These are phyloP conservation scores for Brenthis daphne DNA, from an alignment of 2,888 invertebrate genomes.

Conservation along the genomic window DNA sequence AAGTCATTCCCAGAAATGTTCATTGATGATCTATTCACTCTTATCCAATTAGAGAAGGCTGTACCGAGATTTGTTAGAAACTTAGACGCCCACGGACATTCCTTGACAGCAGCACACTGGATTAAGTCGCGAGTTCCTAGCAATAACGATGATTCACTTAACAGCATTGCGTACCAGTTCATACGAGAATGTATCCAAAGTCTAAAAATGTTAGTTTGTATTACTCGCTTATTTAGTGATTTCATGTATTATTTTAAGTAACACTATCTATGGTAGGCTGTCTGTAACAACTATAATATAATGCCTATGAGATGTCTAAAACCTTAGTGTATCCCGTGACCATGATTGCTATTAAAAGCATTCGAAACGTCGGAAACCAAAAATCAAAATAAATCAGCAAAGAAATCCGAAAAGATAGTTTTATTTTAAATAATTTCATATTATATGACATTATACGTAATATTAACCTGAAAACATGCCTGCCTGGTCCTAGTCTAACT, in stretches of 20 bases:
- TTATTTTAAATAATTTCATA: too few species aligned
- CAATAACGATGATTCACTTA: constrained; percentile 62
- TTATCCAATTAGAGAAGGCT: constrained; percentile 61
- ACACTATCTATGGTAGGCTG: neutral
- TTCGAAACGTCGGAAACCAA: too few species aligned
- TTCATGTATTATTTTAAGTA: neutral
- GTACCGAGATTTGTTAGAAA: constrained; percentile 58
- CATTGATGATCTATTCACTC: constrained; percentile 49
- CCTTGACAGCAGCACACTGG: constrained; percentile 56
- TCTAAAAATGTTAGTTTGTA: constrained; percentile 44
- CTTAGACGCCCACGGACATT: constrained; percentile 65
- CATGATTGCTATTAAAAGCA: too few species aligned
- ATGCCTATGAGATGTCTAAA: too few species aligned
- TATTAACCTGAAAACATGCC: constrained; percentile 68
- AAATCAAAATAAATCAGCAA: too few species aligned
- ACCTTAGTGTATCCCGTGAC: too few species aligned
- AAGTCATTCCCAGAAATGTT: constrained; percentile 46
- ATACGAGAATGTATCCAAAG: constrained; percentile 67
- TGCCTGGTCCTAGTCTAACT: constrained; percentile 59
- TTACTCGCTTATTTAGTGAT: neutral
- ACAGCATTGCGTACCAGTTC: constrained; percentile 60
- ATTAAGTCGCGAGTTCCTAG: constrained; percentile 63
- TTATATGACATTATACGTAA: neutral
- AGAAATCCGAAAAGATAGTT: too few species aligned
- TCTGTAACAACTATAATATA: too few species aligned